phyloP scores from a whole-genome alignment of 2,797 vertebrate genomes.

The Margarornis squamiger region DNA sequence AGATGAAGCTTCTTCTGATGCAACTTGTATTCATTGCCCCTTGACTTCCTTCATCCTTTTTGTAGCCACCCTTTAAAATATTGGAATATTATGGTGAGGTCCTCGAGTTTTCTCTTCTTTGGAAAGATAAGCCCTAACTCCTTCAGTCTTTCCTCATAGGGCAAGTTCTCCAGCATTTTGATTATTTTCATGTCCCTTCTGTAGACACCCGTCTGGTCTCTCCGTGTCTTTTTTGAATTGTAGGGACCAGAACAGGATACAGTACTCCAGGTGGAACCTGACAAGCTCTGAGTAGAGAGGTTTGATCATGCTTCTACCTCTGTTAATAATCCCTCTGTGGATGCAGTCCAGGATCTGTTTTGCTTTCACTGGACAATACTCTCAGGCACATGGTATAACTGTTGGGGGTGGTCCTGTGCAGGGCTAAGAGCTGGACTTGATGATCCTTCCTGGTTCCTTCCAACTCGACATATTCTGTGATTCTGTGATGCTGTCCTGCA shows the following conservation, averaged over 20 bases:
- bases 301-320: fast-evolving
- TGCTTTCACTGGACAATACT: not conserved
- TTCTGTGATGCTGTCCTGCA: not conserved
- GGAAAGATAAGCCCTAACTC: not conserved
- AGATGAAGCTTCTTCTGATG: not conserved
- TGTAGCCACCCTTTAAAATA: not conserved
- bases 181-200: not conserved
- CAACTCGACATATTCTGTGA: not conserved
- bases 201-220: not conserved
- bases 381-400: not conserved
- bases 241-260: not conserved
- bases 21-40: not conserved
- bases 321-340: not conserved
- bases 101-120: not conserved
- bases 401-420: not conserved
- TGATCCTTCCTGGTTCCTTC: not conserved
- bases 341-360: not conserved
- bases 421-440: not conserved
- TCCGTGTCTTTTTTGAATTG: not conserved
- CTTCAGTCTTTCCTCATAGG: not conserved
- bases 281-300: not conserved
- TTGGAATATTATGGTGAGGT: not conserved
- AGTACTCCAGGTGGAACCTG: not conserved
- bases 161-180: not conserved
- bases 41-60: not conserved